Evolutionary conservation across 2,797 vertebrate genomes (phyloP).

Genomic region (Prionace glauca): DNA sequence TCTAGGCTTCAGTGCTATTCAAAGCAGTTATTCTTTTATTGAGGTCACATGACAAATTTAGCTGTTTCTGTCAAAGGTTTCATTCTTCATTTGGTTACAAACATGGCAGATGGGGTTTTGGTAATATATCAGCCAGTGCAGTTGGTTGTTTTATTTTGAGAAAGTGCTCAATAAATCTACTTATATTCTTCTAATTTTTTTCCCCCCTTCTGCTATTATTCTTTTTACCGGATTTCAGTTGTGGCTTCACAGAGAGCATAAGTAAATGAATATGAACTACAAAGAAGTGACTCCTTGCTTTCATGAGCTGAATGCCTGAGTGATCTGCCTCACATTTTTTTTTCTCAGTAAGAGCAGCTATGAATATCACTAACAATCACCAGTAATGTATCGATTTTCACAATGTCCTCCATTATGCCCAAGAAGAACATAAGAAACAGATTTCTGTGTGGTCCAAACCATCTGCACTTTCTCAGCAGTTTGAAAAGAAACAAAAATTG

Average conservation of each 20-base stretch:
- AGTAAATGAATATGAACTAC: conserved; percentile 37
- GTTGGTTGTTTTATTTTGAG: conserved; percentile 3
- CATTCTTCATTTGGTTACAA: conserved; percentile 64
- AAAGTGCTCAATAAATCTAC: conserved; percentile 36
- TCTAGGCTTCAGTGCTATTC: conserved; percentile 72
- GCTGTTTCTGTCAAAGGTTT: conserved; percentile 59
- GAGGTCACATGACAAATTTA: conserved; percentile 68
- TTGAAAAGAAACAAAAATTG: conserved; percentile 64
- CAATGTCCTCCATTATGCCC: conserved; percentile 37
- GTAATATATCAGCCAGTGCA: conserved; percentile 35
- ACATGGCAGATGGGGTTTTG: conserved; percentile 61
- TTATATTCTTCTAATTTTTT: conserved; percentile 15
- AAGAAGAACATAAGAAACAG: conserved; percentile 49
- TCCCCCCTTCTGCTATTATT: conserved; percentile 8
- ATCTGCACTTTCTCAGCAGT: conserved; percentile 64
- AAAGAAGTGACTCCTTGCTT: conserved; percentile 38
- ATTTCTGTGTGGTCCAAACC: conserved; percentile 52
- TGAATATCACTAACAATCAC: conserved; percentile 38
- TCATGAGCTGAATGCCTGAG: conserved; percentile 25
- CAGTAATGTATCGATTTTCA: conserved; percentile 38
- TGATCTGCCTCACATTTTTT: conserved; percentile 36
- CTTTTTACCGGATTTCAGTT: neutral
- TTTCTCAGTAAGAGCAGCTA: conserved; percentile 25
- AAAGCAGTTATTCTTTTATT: conserved; percentile 61
- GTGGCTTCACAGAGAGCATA: conserved; percentile 30